Evolutionary conservation across 2,888 invertebrate genomes (phyloP).

Genomic region (Andrena camellia): DNA sequence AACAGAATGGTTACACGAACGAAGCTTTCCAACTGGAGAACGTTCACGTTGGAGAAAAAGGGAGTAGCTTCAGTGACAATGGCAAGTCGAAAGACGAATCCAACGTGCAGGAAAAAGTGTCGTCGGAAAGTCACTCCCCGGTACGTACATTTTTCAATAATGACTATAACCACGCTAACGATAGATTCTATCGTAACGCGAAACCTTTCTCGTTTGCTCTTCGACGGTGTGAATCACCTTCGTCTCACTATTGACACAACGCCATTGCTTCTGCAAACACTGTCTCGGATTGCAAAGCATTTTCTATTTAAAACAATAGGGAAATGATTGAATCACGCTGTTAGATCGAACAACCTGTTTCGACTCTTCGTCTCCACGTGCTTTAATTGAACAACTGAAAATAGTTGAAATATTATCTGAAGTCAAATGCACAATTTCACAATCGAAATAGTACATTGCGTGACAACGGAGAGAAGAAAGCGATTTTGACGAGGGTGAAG

Average conservation of each 20-base stretch:
- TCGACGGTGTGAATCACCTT: not conserved
- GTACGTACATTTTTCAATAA: constrained; percentile 35
- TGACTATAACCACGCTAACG: not conserved
- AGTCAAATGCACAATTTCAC: too few relatives aligned
- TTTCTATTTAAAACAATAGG: not conserved
- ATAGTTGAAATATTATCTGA: too few relatives aligned
- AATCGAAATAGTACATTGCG: too few relatives aligned
- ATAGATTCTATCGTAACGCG: not conserved
- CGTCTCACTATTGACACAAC: not conserved
- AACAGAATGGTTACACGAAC: constrained; percentile 66
- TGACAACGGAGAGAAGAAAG: too few relatives aligned
- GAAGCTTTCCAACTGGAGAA: constrained; percentile 68
- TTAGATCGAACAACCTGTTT: too few relatives aligned
- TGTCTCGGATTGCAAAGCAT: not conserved
- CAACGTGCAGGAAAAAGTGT: constrained; percentile 5
- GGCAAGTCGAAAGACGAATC: constrained; percentile 37
- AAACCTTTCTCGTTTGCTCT: not conserved
- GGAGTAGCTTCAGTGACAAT: constrained; percentile 10
- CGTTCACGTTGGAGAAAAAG: constrained; percentile 37
- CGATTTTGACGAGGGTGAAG: too few relatives aligned
- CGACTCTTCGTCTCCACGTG: too few relatives aligned
- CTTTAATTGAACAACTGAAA: too few relatives aligned
- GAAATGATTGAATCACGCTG: not conserved
- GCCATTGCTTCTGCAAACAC: not conserved
- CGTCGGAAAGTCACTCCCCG: not conserved